Evolutionary conservation across 1,140 invertebrate genomes (phyloP), one percentile per base, ranked within the genome.

Genomic region (Zaprionus capensis): DNA sequence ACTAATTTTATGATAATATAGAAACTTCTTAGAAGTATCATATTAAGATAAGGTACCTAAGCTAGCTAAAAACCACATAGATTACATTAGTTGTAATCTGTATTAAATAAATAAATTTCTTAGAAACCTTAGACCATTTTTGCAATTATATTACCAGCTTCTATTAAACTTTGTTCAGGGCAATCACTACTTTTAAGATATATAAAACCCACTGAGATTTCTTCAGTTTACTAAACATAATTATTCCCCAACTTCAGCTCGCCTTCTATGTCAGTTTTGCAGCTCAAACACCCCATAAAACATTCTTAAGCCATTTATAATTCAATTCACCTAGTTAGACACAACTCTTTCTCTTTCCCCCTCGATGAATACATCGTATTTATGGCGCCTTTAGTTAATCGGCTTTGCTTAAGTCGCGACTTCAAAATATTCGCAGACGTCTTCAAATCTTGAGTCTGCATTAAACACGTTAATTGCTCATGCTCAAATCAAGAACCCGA

Each of bases 351-450:
- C 9, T 34, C 9, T 11, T 9, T 9, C 9, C 31, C 41, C 6
- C 41, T 44, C n/a, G 41, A 22, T 22, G 22, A 17, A 17, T 46
- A 24, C n/a, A 9, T 4, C 20, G 46, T 11, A 46, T 17, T 46
- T 46, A 46, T 46, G 41, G 41, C 41, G n/a, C 41, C 20, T 51
- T 51, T 51, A 24, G 46, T 51, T 51, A 51, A 51, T 51, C 46
- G 46, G 46, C 46, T 51, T 51, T 22, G 12, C 46, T 51, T 51
- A 24, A 20, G 46, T 22, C 46, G 46, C 9, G 11, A 24, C 20
- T 51, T 51, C 46, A 51, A 51, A 51, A 51, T 51, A 24, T 24
- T 14, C 20, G 12, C 20, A 51, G 9, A 22, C 46, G 4, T 51
- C 20, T 51, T 51, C 46, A 14, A 24, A 5, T 26, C 3, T 22